These are phyloP conservation scores for Pyrocephalus nanus DNA, from an alignment of 2,797 vertebrate genomes.

Conservation along the genomic window DNA sequence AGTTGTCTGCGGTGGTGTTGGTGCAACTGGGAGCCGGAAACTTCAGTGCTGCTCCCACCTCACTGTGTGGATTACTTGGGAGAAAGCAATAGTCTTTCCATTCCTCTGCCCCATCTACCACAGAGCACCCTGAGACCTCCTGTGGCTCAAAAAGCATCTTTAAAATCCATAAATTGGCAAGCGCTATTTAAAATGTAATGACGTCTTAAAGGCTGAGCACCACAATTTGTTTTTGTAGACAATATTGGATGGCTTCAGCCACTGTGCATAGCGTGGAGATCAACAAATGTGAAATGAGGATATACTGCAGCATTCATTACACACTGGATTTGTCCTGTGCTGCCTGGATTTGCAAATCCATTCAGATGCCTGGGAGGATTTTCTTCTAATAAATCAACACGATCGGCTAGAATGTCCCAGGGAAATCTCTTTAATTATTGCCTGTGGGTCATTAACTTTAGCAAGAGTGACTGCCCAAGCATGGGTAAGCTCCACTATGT, in stretches of 20 bases:
- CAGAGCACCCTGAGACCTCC: not conserved
- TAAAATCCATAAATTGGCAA: not conserved
- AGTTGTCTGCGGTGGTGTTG: not conserved
- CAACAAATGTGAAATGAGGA: not conserved
- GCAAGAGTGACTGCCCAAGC: not conserved
- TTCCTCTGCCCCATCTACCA: not conserved
- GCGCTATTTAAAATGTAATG: not conserved
- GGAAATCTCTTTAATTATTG: not conserved
- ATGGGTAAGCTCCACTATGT: not conserved
- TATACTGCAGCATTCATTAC: not conserved
- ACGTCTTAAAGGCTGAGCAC: not conserved
- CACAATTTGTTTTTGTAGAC: not conserved
- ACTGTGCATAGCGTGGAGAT: not conserved
- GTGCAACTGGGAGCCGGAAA: not conserved
- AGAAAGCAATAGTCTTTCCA: not conserved
- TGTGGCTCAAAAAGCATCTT: not conserved
- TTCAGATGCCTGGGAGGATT: not conserved
- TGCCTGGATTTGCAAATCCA: not conserved
- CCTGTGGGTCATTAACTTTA: not conserved
- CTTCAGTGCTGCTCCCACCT: not conserved
- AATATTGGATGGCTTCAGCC: not conserved
- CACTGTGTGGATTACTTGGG: not conserved
- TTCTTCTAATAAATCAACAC: not conserved
- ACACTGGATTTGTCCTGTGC: not conserved
- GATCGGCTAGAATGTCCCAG: not conserved